Evolutionary conservation across 2,797 vertebrate genomes (phyloP).

Genomic region (Molothrus ater): DNA sequence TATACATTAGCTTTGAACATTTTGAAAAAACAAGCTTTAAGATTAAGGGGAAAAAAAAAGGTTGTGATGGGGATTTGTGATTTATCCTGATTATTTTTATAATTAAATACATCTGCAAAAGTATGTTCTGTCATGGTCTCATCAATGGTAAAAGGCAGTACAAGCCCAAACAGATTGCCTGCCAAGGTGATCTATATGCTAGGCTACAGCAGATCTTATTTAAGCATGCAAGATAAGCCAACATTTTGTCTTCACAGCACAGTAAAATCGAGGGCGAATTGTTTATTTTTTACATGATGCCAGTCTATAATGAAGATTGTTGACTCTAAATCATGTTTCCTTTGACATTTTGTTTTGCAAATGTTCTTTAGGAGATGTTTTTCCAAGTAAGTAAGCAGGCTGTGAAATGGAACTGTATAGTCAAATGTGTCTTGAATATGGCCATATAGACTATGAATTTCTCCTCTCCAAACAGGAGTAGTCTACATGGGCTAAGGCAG

Average conservation of each 20-base stretch:
- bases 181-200: slow-evolving; percentile 32
- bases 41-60: neutral
- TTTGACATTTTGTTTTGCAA: slow-evolving; percentile 19
- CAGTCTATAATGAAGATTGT: slow-evolving; percentile 19
- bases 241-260: slow-evolving; percentile 5
- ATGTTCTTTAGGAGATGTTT: slow-evolving; percentile 10
- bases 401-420: neutral
- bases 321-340: slow-evolving; percentile 25
- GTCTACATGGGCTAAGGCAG: neutral
- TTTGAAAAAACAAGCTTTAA: neutral
- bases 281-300: slow-evolving; percentile 32
- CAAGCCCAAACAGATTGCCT: slow-evolving; percentile 26
- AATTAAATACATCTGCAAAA: slow-evolving; percentile 15
- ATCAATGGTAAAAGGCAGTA: neutral
- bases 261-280: neutral
- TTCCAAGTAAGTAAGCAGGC: neutral
- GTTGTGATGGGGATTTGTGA: neutral
- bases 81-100: neutral
- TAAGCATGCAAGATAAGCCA: slow-evolving; percentile 24
- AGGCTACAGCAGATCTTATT: slow-evolving; percentile 9
- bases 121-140: neutral
- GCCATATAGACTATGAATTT: neutral
- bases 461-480: neutral
- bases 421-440: neutral
- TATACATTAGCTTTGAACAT: neutral